Base-by-base conservation (phyloP, 2,113 vertebrate species). In the Hemibagrus wyckioides region DNA sequence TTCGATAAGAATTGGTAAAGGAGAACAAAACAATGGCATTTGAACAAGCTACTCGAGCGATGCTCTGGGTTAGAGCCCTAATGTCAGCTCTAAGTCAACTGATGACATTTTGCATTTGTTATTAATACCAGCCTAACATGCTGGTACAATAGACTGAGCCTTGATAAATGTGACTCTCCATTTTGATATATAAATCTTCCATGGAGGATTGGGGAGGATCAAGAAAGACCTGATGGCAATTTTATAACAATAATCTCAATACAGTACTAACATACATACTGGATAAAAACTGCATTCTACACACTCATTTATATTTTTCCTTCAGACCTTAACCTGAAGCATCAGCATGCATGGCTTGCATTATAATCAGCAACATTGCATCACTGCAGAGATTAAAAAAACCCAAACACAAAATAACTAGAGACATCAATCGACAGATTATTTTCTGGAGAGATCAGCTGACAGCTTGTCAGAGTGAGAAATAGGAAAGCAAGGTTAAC, bases 71-170 rank as follows among this genome's bases (percentile, higher is more conserved):
- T 48, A 48, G 61, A 71, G 50, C 17, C 14, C 19, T 73, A 83
- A 77, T 82, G 67, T 85, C 69, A 82, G 41, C 57, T 56, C 17
- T 59, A 71, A 54, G 57, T 36, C 84, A 82, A 39, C 21, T 76
- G 84, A 52, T 88, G 83, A 81, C 87, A 85, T 88, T 82, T 85
- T 25, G 56, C 82, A 63, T 65, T 69, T 85, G 52, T 82, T 76
- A 88, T 82, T 88, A 85, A 88, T 88, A 59, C 63, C 39, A 50
- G 65, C 54, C 1, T 5, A 75, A 75, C 52, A 28, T 39, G 69
- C 28, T 69, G 52, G 28, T 39, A 67, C 54, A 65, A 50, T 19
- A 86, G 44, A 81, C 65, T 30, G 41, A 33, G 15, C 77, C 56
- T 21, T 23, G 39, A 61, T 39, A 30, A 48, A 77, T 56, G 13